These are phyloP conservation scores for Parnassius apollo DNA, from an alignment of 2,888 invertebrate genomes.

Conservation along the genomic window DNA sequence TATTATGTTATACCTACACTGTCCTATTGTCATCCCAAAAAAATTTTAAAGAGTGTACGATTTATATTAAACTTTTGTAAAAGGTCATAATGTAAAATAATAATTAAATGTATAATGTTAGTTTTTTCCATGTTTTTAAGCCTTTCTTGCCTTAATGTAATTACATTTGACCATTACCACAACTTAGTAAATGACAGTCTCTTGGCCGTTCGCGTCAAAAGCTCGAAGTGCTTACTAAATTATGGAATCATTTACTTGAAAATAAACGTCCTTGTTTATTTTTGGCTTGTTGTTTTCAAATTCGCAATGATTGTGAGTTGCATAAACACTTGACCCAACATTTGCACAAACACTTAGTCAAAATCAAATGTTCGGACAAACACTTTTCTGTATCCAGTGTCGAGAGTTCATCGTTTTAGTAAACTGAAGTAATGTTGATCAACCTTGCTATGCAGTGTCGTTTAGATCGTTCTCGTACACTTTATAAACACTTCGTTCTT, in stretches of 20 bases:
- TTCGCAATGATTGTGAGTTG: neutral
- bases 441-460: slow-evolving; percentile 1
- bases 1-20: too few relatives aligned
- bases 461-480: neutral
- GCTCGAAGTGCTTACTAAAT: slow-evolving; percentile 11
- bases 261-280: slow-evolving; percentile 9
- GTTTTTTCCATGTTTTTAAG: too few relatives aligned
- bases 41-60: too few relatives aligned
- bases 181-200: slow-evolving; percentile 1
- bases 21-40: too few relatives aligned
- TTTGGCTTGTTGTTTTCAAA: neutral
- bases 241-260: slow-evolving; percentile 4
- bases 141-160: neutral
- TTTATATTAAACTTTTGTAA: neutral
- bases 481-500: too few relatives aligned
- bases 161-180: neutral
- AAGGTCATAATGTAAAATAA: neutral
- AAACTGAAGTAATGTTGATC: slow-evolving; percentile 1
- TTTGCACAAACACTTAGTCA: slow-evolving; percentile 13
- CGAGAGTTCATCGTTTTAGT: slow-evolving; percentile 5
- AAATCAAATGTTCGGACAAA: slow-evolving; percentile 6
- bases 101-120: too few relatives aligned
- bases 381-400: slow-evolving; percentile 4
- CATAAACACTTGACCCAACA: slow-evolving; percentile 16
- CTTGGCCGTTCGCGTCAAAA: neutral